Base-by-base conservation (phyloP, 1,140 invertebrate species). In the Platyscapa corneri region DNA sequence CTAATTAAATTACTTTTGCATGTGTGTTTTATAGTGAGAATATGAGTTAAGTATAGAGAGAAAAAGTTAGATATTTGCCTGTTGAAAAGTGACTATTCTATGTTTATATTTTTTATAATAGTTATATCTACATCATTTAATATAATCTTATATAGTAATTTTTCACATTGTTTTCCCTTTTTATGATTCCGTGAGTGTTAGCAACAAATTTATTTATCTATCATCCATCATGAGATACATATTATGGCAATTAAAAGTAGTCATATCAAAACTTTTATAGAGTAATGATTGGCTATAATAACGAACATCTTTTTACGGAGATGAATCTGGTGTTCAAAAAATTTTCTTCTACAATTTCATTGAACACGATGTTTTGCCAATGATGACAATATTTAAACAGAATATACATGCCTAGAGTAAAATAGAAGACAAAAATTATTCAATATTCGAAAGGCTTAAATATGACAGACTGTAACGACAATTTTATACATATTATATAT, bases 61-160 rank as follows among this genome's bases (percentile, higher is more conserved):
- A 88, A 89, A 87, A 87, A 89, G 32, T 90, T 90, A 89, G 83
- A 90, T 92, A 91, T 92, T 91, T 89, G 88, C 87, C 89, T 91
- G 89, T 92, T 92, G 87, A 91, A 92, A 90, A 88, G 82, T 90
- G 88, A 90, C 88, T 92, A 90, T 91, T 91, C 89, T 91, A 90
- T 89, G 89, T 92, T 91, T 91, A 89, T 90, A 90, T 91, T 91
- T 86, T 85, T 91, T 88, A 90, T 89, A 89, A 90, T 90, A 89
- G 87, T 89, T 90, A 91, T 91, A 89, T 90, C 88, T 90, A 89
- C 80, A 89, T 89, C 87, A 80, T 89, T 88, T 86, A 89, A 89
- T 88, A 87, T 88, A 87, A 88, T 88, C 85, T 87, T 89, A 79
- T 89, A 88, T 87, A 89, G 83, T 87, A 85, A 87, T 86, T 87